Base-by-base conservation (phyloP, 2,888 invertebrate species). In the Cotesia congregata region DNA sequence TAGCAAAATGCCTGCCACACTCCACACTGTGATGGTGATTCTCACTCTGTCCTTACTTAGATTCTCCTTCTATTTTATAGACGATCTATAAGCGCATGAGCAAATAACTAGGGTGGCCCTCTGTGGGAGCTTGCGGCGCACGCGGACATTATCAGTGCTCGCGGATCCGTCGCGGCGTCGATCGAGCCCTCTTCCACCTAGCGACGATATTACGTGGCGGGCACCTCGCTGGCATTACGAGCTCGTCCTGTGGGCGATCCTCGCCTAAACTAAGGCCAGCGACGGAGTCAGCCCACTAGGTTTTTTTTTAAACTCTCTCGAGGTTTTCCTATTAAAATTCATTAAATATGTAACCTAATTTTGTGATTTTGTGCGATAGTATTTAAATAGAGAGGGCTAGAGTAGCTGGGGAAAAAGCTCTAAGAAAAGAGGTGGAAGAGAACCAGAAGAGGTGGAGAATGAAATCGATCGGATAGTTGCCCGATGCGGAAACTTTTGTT, bases 111-210 rank as follows among this genome's bases (percentile, higher is more conserved):
- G 68, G 38, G 79, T 75, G 75, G 1, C 70, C 60, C 75, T 78
- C 76, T 78, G 77, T 75, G 70, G 73, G 74, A 74, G 77, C 77
- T 78, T 73, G 76, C 74, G 67, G 77, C 79, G 62, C 78, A 77
- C 74, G 71, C 77, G 76, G 82, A 72, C 76, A 74, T 68, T 70
- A 78, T 85, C 85, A 85, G 86, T 86, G 84, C 83, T 84, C 85
- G 85, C 85, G 84, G 84, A 82, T 83, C 83, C 83, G 84, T 84
- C 85, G 85, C 83, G 83, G 78, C 82, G 85, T 84, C 80, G 81
- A 83, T 84, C 78, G 82, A 80, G 77, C 76, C 76, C 80, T 82
- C 81, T 81, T 79, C 76, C 79, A 78, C 79, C 79, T 77, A 72
- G 77, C 76, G 79, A 70, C 39, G 75, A 72, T 72, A 77, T 75